Base-by-base conservation (phyloP, 2,888 invertebrate genomes). In the Monoplex corrugatus region DNA sequence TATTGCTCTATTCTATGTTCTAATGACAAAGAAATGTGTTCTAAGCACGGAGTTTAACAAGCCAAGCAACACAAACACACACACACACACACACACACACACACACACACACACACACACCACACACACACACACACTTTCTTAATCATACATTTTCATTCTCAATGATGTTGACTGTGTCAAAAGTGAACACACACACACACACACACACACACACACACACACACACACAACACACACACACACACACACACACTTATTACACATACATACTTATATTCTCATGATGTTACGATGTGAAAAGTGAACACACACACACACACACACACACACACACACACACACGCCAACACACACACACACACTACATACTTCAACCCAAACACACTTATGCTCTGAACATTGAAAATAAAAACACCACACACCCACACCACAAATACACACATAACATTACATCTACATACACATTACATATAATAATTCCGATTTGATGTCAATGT, bases 321-420 rank as follows among this genome's bases (percentile, higher is more conserved):
- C 72, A 75, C 72, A 75, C 72, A 75, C 72, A 75, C 72, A 75
- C 72, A 75, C 72, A 75, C 72, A 75, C 72, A 75, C 72, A 75
- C 72, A 75, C 72, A 75, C 72, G 38, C 72, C 32, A 32, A 75
- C 72, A 75, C 72, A 75, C 72, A 75, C 72, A 75, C 72, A 75
- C 35, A 75, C 35, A 35, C 28, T 16, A 2, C 8, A 32, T 2
- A 35, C 8, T 0, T 72, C 16, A 72, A 35, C 10, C 32, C 8
- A 72, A 2, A 2, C 8, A 32, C 5, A 35, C 8, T 0, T 72
- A 13, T 35, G 16, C 10, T 10, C 8, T 35, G 5, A 68, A 68
- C 28, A 63, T 28, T 23, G n/a, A 63, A 6, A 63, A 63, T 0
- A 50, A 63, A 23, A 0, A 72, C 6, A 72, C 6, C 63, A 63